Evolutionary conservation across 2,888 invertebrate species (phyloP).

Genomic region (Chymomyza procnemis): DNA sequence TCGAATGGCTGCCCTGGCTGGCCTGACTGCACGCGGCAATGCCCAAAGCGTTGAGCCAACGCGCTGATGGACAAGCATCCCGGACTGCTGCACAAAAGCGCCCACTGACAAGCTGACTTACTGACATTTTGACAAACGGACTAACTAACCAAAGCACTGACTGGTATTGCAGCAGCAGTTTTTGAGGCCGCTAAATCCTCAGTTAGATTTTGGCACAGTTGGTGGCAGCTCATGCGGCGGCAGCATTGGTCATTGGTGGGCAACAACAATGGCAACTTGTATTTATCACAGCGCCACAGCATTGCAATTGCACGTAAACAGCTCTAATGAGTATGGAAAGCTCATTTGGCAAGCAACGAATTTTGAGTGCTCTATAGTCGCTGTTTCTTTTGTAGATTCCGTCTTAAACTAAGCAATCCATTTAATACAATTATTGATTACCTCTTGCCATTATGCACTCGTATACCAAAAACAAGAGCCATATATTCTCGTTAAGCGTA

Average conservation of each 20-base stretch:
- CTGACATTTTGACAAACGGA: slow-evolving; percentile 39
- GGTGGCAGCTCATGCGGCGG: background rate
- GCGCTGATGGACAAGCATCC: background rate
- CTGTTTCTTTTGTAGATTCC: too few relatives aligned
- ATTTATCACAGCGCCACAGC: background rate
- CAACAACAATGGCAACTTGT: background rate
- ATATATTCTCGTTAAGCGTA: background rate
- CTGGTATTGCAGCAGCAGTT: background rate
- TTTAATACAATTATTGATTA: too few relatives aligned
- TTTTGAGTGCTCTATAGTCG: background rate
- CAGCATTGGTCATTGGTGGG: background rate
- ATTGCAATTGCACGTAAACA: background rate
- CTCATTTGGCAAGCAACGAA: background rate
- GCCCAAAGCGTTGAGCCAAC: too few relatives aligned
- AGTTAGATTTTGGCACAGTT: background rate
- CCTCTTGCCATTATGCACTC: background rate
- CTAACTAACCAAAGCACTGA: slow-evolving; percentile 39
- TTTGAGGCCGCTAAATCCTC: background rate
- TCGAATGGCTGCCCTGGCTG: background rate
- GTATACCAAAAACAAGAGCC: background rate
- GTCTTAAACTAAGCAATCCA: too few relatives aligned
- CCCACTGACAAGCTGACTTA: slow-evolving; percentile 11
- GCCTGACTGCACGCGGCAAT: background rate
- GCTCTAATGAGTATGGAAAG: background rate
- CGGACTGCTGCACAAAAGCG: too few relatives aligned